Conservation (phyloP, 2,888 invertebrate species). For the Ernsta delagoae region DNA sequence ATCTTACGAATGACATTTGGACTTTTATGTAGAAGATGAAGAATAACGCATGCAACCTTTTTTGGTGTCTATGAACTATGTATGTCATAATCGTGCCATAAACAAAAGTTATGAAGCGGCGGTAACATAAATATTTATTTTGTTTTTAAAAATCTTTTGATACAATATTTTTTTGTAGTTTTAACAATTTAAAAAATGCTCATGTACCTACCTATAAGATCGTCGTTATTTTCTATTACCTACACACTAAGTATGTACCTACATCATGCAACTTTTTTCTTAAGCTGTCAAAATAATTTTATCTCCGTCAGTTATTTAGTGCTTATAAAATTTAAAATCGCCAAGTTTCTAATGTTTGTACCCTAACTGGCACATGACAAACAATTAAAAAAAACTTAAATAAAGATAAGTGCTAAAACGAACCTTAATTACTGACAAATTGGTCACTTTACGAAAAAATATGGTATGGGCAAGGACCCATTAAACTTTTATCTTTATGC, state of each 20-base stretch:
- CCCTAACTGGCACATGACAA: constrained; percentile 4
- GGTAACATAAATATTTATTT: constrained; percentile 10
- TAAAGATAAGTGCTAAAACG: constrained; percentile 60
- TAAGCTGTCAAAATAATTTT: too few species aligned
- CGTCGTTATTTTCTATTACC: too few species aligned
- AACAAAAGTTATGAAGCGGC: constrained; percentile 22
- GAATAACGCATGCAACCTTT: constrained; percentile 26
- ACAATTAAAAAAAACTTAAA: constrained; percentile 45
- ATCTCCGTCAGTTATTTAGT: too few species aligned
- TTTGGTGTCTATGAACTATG: constrained; percentile 19
- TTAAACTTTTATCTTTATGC: constrained; percentile 47
- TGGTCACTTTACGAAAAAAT: constrained; percentile 55
- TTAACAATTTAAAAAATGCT: too few species aligned
- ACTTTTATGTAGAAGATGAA: constrained; percentile 39
- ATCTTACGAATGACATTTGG: constrained; percentile 20
- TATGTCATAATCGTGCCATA: constrained; percentile 27
- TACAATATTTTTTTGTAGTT: not conserved
- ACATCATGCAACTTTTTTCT: too few species aligned
- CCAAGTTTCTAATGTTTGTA: too few species aligned
- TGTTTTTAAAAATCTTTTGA: not conserved
- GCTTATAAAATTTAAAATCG: not conserved
- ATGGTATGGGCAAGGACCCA: constrained; percentile 50
- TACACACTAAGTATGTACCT: too few species aligned
- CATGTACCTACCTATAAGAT: too few species aligned
- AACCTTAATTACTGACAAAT: constrained; percentile 70